Percentiles rank a stretch among this genome's conserved stretches.
Evolutionary conservation across 2,888 invertebrate species (phyloP).

Genomic region (Apamea monoglypha): DNA sequence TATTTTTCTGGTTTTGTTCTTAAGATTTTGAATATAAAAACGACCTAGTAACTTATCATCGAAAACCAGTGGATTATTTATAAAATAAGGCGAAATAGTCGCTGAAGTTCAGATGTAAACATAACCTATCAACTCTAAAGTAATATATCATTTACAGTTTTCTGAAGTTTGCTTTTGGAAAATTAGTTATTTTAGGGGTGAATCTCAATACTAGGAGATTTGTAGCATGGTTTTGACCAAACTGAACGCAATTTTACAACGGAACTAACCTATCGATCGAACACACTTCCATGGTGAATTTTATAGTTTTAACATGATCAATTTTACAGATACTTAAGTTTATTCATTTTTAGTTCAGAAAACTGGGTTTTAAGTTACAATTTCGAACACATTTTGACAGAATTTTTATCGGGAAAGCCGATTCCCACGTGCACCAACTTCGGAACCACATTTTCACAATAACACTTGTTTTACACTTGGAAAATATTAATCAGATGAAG

Average conservation of each 20-base stretch:
- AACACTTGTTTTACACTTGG: slow-evolving; percentile 62
- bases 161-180: too few species aligned
- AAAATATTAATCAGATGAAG: slow-evolving; percentile 39
- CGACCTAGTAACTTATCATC: background rate
- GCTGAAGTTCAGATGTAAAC: slow-evolving; percentile 56
- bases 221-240: background rate
- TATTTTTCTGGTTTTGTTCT: background rate
- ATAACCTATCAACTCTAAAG: slow-evolving; percentile 52
- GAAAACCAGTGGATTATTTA: background rate
- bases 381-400: slow-evolving; percentile 17
- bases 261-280: slow-evolving; percentile 61
- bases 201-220: background rate
- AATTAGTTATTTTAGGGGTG: background rate
- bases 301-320: background rate
- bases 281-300: slow-evolving; percentile 43
- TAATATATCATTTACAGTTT: background rate
- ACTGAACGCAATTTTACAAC: slow-evolving; percentile 22
- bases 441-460: slow-evolving; percentile 74
- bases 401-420: slow-evolving; percentile 52
- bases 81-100: background rate
- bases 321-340: background rate
- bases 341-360: background rate
- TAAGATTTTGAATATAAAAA: background rate
- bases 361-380: background rate
- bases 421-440: slow-evolving; percentile 80